Base-by-base conservation (phyloP, 2,888 invertebrate genomes). In the Caenorhabditis doughertyi region DNA sequence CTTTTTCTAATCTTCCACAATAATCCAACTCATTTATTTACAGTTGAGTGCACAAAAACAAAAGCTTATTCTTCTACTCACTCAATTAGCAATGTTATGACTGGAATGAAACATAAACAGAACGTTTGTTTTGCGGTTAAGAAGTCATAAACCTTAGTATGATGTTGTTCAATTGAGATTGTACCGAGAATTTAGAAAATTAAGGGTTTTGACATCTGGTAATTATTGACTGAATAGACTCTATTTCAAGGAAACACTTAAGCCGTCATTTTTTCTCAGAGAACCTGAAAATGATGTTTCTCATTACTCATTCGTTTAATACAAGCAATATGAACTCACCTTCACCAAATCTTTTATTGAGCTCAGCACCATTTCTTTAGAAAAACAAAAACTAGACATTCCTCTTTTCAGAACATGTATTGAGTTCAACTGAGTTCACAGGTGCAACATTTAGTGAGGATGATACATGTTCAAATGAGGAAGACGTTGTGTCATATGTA, bases 11-110 rank as follows among this genome's bases (percentile, higher is more conserved):
- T 77, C 77, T 77, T 68, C 44, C 51, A 49, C 68, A 49, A 77
- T 68, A 77, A 77, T 77, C 77, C 77, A 76, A 77, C 77, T 77
- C 68, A 77, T 68, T 77, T 68, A 77, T 77, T 77, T 77, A 77
- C 77, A 68, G 68, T 77, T 77, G 77, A 68, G 77, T 77, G 68
- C 60, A 77, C 77, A 55, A 77, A 62, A 77, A 77, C 77, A 77
- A 53, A 68, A 77, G 53, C 77, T 77, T 55, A 58, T 56, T 70
- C 32, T 68, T 56, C 47, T 70, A 68, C 77, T 49, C 77, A 62
- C 77, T 77, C 68, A 62, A 77, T 77, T 77, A 77, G 62, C 27
- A 49, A 62, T 77, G 77, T 77, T 77, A 68, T 77, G 77, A 68
- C 16, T 32, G 35, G 51, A 23, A 29, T 27, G 13, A 51, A 67